Evolutionary conservation across 2,113 vertebrate genomes (phyloP).

Genomic region (Calyptommatus sinebrachiatus): DNA sequence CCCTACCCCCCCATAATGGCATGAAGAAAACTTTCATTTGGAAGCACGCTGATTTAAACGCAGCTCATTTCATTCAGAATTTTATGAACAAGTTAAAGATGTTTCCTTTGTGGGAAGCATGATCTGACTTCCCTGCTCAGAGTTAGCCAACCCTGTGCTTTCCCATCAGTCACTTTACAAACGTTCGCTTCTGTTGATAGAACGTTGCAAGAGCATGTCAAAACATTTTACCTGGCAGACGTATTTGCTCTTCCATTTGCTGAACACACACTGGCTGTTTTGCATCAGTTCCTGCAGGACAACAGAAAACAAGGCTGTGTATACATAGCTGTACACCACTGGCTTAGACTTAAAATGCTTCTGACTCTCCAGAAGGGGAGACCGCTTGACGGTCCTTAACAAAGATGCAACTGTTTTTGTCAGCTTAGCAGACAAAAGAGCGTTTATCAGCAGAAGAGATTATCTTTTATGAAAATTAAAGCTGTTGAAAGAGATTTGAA

Average conservation of each 20-base stretch:
- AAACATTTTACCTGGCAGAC: constrained; percentile 90
- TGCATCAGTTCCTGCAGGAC: constrained; percentile 88
- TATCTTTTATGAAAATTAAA: constrained; percentile 90
- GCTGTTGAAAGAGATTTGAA: constrained; percentile 87
- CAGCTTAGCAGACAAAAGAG: constrained; percentile 76
- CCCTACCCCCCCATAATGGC: no score
- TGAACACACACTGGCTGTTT: constrained; percentile 82
- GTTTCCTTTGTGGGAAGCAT: constrained; percentile 34
- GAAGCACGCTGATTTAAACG: neutral
- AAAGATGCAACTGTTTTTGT: constrained; percentile 85
- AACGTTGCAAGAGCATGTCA: constrained; percentile 60
- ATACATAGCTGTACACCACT: constrained; percentile 56
- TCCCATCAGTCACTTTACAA: constrained; percentile 43
- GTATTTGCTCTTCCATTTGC: constrained; percentile 92
- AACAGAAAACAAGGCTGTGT: constrained; percentile 68
- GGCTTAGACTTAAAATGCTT: constrained; percentile 62
- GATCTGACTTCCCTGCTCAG: constrained; percentile 33
- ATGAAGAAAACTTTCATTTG: no score
- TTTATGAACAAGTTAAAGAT: constrained; percentile 7
- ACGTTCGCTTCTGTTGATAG: constrained; percentile 53
- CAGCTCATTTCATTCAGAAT: constrained; percentile 33
- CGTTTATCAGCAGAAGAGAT: constrained; percentile 76
- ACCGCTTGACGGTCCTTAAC: constrained; percentile 74
- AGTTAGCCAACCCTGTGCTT: constrained; percentile 58
- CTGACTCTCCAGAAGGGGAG: constrained; percentile 64